These are phyloP conservation scores for Drosophila pandora DNA, from an alignment of 1,140 invertebrate species.

Conservation along the genomic window DNA sequence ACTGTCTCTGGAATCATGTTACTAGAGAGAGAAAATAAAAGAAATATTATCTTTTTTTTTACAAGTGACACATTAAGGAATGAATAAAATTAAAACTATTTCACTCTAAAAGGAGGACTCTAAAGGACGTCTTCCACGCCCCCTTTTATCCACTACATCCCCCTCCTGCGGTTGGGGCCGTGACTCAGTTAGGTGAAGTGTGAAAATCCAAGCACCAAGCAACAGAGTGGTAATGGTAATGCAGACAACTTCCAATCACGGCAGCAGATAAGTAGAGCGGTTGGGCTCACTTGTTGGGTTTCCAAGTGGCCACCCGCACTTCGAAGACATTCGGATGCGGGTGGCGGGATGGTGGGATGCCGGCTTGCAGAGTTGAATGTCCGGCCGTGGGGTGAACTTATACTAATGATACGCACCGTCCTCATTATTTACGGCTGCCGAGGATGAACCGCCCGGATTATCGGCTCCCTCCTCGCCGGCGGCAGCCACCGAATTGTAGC, in stretches of 20 bases:
- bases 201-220: constrained; percentile 51
- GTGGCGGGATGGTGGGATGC: background rate
- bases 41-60: background rate
- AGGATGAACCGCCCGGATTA: constrained; percentile 53
- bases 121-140: background rate
- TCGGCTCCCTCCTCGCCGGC: constrained; percentile 60
- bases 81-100: background rate
- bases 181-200: constrained; percentile 68
- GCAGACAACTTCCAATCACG: constrained; percentile 65
- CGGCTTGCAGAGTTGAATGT: constrained; percentile 44
- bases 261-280: constrained; percentile 56
- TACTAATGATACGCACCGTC: constrained; percentile 59
- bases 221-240: constrained; percentile 4
- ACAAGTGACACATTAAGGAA: background rate
- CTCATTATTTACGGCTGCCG: constrained; percentile 39
- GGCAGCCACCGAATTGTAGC: constrained; percentile 55
- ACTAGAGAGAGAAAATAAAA: constrained; percentile 12
- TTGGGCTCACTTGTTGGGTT: constrained; percentile 75
- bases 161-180: constrained; percentile 2
- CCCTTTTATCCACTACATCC: background rate
- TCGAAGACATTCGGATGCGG: constrained; percentile 18
- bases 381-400: constrained; percentile 2
- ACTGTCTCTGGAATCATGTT: constrained; percentile 48
- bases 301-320: constrained; percentile 29
- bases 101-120: background rate